Evolutionary conservation across 2,888 invertebrate genomes (phyloP).

Genomic region (Dynastes maya): DNA sequence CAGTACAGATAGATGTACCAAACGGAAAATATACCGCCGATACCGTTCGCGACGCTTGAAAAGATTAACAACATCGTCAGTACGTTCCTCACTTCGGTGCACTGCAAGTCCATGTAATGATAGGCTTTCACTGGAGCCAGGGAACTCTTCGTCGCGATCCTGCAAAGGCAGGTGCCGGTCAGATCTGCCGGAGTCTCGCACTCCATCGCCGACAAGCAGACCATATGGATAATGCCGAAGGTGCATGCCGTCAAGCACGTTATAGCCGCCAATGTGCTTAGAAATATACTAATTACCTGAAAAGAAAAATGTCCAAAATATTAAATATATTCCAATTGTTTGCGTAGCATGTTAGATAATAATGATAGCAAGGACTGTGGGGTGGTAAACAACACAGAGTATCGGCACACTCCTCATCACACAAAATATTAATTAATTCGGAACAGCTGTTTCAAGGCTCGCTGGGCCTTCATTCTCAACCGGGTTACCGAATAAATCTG

Average conservation of each 20-base stretch:
- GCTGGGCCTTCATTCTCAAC: too few relatives aligned
- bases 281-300: constrained; percentile 68
- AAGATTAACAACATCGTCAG: constrained; percentile 67
- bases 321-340: too few relatives aligned
- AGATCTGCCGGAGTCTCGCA: constrained; percentile 67
- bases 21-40: constrained; percentile 67
- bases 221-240: constrained; percentile 68
- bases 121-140: constrained; percentile 60
- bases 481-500: too few relatives aligned
- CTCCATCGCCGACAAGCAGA: constrained; percentile 66
- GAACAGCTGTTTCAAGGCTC: too few relatives aligned
- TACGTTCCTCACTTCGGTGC: constrained; percentile 69
- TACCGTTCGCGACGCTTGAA: constrained; percentile 66
- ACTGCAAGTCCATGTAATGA: constrained; percentile 70
- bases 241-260: constrained; percentile 67
- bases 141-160: constrained; percentile 56
- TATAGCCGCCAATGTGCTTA: constrained; percentile 67
- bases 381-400: too few relatives aligned
- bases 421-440: too few relatives aligned
- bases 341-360: too few relatives aligned
- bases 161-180: constrained; percentile 69
- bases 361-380: too few relatives aligned
- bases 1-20: constrained; percentile 71
- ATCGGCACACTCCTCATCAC: too few relatives aligned
- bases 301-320: constrained; percentile 54